Percentiles rank a stretch among this genome's conserved stretches.
phyloP scores from a whole-genome alignment of 2,888 invertebrate species.

The Nysson spinosus region DNA sequence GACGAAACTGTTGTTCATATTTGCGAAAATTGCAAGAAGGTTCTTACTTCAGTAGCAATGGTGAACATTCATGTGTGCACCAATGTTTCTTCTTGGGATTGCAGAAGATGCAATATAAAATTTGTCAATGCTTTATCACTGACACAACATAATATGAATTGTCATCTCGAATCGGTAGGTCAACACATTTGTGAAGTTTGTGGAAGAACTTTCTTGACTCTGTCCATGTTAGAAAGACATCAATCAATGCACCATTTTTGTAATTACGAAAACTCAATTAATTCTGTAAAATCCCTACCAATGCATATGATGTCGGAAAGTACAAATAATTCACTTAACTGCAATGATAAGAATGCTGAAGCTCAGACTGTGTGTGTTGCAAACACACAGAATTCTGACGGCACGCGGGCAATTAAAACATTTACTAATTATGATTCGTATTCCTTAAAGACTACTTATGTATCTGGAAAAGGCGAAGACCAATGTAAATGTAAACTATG shows the following conservation, averaged over 20 bases:
- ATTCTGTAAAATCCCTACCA: not conserved
- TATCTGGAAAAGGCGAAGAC: not conserved
- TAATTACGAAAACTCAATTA: not conserved
- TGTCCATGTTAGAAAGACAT: slow-evolving; percentile 32
- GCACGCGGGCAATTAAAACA: not conserved
- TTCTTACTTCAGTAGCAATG: slow-evolving; percentile 54
- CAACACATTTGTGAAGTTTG: slow-evolving; percentile 32
- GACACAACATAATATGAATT: slow-evolving; percentile 46
- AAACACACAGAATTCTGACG: not conserved
- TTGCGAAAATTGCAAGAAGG: slow-evolving; percentile 59
- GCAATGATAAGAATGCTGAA: too few relatives aligned
- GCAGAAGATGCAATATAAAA: slow-evolving; percentile 44
- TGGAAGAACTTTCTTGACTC: slow-evolving; percentile 28
- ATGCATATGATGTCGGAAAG: not conserved
- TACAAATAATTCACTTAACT: not conserved
- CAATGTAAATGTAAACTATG: slow-evolving; percentile 20
- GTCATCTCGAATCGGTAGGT: slow-evolving; percentile 27
- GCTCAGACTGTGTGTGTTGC: too few relatives aligned
- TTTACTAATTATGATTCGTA: not conserved
- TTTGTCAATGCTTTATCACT: slow-evolving; percentile 49
- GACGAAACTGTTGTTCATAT: slow-evolving; percentile 60
- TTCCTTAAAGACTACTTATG: not conserved
- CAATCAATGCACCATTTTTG: not conserved
- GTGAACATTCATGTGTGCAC: slow-evolving; percentile 58
- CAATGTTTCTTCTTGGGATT: slow-evolving; percentile 47